These are phyloP conservation scores for Anguilla pacifica DNA, from an alignment of 2,797 vertebrate species.

Conservation along the genomic window DNA sequence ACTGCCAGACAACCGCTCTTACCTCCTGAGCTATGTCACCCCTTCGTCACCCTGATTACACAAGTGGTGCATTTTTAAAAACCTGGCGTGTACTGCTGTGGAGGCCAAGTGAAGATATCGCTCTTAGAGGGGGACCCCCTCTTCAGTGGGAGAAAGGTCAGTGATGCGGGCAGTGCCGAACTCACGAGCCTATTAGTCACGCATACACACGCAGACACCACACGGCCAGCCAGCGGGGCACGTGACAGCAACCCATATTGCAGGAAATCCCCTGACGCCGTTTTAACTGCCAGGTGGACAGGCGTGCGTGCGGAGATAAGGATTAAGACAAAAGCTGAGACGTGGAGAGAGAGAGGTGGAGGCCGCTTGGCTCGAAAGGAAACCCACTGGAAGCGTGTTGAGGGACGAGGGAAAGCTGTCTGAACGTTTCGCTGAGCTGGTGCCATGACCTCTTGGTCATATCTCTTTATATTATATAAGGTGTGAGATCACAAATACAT, in stretches of 20 bases:
- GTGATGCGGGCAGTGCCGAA: background rate
- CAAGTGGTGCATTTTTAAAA: too few species aligned
- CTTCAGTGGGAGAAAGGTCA: slow-evolving; percentile 9
- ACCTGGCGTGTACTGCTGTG: background rate
- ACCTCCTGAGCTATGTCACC: too few species aligned
- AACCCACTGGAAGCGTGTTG: background rate
- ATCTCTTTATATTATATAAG: too few species aligned
- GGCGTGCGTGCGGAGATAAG: background rate
- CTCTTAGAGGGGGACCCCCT: background rate
- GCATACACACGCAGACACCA: background rate
- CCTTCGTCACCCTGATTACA: too few species aligned
- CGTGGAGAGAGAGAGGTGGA: background rate
- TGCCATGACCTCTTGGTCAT: too few species aligned
- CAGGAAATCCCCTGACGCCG: background rate
- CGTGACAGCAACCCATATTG: slow-evolving; percentile 3
- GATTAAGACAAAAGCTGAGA: background rate
- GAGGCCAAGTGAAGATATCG: background rate
- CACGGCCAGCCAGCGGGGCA: background rate
- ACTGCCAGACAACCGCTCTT: too few species aligned
- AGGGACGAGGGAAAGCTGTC: background rate
- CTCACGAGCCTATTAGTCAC: background rate
- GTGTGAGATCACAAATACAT: too few species aligned
- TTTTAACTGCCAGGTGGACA: background rate
- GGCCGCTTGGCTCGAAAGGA: background rate
- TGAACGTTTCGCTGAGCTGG: background rate